Evolutionary conservation across 1,140 invertebrate genomes (phyloP).

Genomic region (Tenebrio molitor): DNA sequence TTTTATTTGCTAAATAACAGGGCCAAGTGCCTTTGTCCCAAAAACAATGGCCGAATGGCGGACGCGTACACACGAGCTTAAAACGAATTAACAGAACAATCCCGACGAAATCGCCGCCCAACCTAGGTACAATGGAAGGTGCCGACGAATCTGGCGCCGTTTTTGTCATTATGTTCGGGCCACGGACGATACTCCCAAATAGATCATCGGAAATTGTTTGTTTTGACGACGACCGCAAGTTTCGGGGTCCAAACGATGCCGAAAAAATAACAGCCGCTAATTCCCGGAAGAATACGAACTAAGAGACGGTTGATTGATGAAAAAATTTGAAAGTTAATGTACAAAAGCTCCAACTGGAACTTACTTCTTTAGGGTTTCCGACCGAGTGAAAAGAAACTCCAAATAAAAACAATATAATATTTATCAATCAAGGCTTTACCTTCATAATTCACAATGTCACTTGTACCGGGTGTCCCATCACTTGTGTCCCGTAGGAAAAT

Average conservation of each 20-base stretch:
- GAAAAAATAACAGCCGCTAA: background rate
- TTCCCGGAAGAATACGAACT: too few species aligned
- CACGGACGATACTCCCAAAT: background rate
- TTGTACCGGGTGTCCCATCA: too few species aligned
- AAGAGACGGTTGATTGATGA: too few species aligned
- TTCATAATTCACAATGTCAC: too few species aligned
- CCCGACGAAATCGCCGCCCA: background rate
- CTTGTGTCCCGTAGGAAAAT: too few species aligned
- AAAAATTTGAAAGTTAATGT: too few species aligned
- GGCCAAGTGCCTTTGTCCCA: constrained; percentile 22
- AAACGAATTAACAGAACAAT: constrained; percentile 23
- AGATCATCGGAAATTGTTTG: background rate
- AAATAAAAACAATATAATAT: too few species aligned
- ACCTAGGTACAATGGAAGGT: background rate
- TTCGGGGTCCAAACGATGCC: background rate
- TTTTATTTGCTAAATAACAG: constrained; percentile 45
- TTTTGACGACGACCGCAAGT: background rate
- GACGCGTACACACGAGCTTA: background rate
- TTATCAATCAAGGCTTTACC: too few species aligned
- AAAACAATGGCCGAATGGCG: constrained; percentile 19
- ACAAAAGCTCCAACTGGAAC: too few species aligned
- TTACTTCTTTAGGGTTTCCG: too few species aligned
- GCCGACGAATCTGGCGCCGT: background rate
- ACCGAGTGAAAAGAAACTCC: too few species aligned
- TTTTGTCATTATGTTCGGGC: background rate